Evolutionary conservation across 1,140 invertebrate species (phyloP), one percentile per base, ranked within the genome.

Genomic region (Galleria mellonella): DNA sequence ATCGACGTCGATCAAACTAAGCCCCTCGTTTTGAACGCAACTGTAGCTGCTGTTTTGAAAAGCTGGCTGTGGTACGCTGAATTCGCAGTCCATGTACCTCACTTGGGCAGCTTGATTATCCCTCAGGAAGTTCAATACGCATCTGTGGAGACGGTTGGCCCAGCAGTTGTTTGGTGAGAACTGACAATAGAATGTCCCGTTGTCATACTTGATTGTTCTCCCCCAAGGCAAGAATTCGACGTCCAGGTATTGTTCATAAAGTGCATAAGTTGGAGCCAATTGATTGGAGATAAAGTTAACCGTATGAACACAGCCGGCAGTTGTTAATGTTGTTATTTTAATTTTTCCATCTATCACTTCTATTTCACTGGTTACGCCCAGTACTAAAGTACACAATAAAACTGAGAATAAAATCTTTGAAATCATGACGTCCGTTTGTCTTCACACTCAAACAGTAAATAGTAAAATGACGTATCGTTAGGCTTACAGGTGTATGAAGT

Each of bases 181-280:
- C 32, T 81, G 75, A 33, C 83, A 86, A 2, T 37, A 36, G 0
- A 10, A 46, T n/a, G 17, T 23, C 2, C 58, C 66, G n/a, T 65
- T 52, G 8, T 45, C 40, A 13, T 48, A 36, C 10, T 68, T 51
- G 14, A 12, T 37, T 1, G 77, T 66, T 31, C 72, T 67, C 4
- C 77, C 83, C 83, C 83, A 86, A 1, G 78, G 72, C 0, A 85
- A 55, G 29, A 83, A 83, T 41, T 82, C 64, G 0, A 83, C 35
- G 6, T 82, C 67, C 28, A 86, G 31, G 30, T 62, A 72, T 0
- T 74, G 43, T 4, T 61, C 59, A 33, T 74, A 75, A 4, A 69
- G 50, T 37, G 66, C 45, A 32, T 76, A 85, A 0, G 67, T 48
- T 8, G 59, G 55, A 4, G 37, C 38, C 8, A 82, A 32, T 32